These are phyloP conservation scores for Suricata suricatta DNA, from an alignment of 2,113 vertebrate species.

Conservation along the genomic window DNA sequence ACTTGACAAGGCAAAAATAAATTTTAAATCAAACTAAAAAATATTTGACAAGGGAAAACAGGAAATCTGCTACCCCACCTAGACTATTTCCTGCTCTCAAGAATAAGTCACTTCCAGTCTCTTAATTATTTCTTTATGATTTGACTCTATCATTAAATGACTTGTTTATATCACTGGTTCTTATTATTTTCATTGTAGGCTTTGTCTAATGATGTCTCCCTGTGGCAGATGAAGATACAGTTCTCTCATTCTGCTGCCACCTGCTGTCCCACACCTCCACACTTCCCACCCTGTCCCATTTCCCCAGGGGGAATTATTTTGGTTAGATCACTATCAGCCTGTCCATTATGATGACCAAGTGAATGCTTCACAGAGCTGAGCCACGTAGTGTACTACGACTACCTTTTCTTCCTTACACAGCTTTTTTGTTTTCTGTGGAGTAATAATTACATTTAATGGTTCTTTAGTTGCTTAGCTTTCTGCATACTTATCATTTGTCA, in stretches of 20 bases:
- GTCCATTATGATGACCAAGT: neutral
- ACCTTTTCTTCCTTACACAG: neutral
- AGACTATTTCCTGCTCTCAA: neutral
- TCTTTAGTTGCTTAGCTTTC: neutral
- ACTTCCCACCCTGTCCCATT: neutral
- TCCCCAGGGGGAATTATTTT: neutral
- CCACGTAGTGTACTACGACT: neutral
- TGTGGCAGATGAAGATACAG: neutral
- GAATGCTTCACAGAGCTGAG: neutral
- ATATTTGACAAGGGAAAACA: neutral
- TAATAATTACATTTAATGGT: neutral
- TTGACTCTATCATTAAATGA: neutral
- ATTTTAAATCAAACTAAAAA: neutral
- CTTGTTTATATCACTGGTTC: neutral
- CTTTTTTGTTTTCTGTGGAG: neutral
- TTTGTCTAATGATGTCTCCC: neutral
- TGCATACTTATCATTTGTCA: neutral
- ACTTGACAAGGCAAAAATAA: neutral
- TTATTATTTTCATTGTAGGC: neutral
- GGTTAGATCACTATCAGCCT: neutral
- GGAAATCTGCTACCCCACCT: neutral
- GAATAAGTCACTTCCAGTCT: neutral
- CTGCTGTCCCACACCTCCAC: too few relatives aligned
- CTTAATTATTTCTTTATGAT: neutral
- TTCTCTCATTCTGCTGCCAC: neutral